Evolutionary conservation across 2,888 invertebrate species (phyloP).

Genomic region (Chrysina gloriosa): DNA sequence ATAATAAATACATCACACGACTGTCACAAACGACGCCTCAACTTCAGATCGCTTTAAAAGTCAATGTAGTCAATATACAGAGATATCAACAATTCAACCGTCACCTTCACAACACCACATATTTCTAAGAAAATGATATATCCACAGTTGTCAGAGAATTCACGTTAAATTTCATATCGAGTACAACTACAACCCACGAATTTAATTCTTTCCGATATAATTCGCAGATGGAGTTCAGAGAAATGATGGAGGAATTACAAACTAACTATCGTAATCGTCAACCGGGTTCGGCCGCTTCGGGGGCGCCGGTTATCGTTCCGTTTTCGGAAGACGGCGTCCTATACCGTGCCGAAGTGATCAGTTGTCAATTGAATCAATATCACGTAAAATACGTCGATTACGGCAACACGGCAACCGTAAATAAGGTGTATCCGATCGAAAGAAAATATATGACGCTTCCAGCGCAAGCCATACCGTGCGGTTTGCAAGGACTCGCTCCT

Average conservation of each 20-base stretch:
- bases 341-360: conserved; percentile 75
- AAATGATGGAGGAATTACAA: conserved; percentile 80
- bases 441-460: conserved; percentile 74
- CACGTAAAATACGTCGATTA: conserved; percentile 81
- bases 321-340: conserved; percentile 78
- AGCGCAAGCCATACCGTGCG: conserved; percentile 77
- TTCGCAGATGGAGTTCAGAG: conserved; percentile 70
- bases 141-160: too few relatives aligned
- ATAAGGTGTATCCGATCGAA: conserved; percentile 79
- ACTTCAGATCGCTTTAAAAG: conserved; percentile 22
- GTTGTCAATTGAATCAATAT: conserved; percentile 58
- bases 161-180: too few relatives aligned
- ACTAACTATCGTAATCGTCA: conserved; percentile 71
- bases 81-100: too few relatives aligned
- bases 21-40: too few relatives aligned
- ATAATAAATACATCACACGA: too few relatives aligned
- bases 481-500: conserved; percentile 72
- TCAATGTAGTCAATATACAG: too few relatives aligned
- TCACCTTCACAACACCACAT: too few relatives aligned
- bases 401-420: conserved; percentile 77
- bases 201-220: too few relatives aligned
- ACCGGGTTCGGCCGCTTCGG: conserved; percentile 65
- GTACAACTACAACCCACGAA: too few relatives aligned
- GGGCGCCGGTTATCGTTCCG: conserved; percentile 75
- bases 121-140: too few relatives aligned